These are phyloP conservation scores for Belgica antarctica DNA, from an alignment of 2,888 invertebrate genomes.

Conservation along the genomic window DNA sequence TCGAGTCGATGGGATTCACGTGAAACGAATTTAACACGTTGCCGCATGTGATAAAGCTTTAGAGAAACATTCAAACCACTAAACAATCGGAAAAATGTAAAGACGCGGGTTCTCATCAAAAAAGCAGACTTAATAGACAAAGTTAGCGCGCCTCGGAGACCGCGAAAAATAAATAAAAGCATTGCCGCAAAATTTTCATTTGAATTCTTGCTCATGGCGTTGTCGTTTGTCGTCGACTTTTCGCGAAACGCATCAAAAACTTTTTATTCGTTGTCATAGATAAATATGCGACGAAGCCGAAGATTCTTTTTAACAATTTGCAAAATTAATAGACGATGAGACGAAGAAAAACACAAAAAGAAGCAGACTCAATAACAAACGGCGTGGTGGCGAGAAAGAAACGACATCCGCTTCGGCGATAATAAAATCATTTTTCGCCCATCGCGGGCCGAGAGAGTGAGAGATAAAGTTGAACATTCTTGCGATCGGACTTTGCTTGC, in stretches of 20 bases:
- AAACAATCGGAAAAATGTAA: not conserved
- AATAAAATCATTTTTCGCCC: slow-evolving; percentile 11
- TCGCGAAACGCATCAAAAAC: not conserved
- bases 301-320: not conserved
- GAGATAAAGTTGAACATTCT: no score
- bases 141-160: not conserved
- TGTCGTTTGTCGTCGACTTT: no score
- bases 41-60: slow-evolving; percentile 8
- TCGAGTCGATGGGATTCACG: slow-evolving; percentile 1
- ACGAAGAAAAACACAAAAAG: not conserved
- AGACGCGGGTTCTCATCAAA: not conserved
- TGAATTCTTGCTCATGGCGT: not conserved
- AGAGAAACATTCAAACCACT: not conserved
- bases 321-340: not conserved
- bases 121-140: not conserved
- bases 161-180: slow-evolving; percentile 9
- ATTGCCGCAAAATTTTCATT: not conserved
- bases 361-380: not conserved
- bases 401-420: slow-evolving; percentile 21
- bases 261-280: no score
- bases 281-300: not conserved
- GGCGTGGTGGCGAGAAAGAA: slow-evolving; percentile 1
- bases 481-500: no score
- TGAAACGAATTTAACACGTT: slow-evolving; percentile 14
- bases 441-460: not conserved